Evolutionary conservation across 2,113 vertebrate genomes (phyloP), one percentile per base, ranked within the genome.

Genomic region (Struthidea cinerea): DNA sequence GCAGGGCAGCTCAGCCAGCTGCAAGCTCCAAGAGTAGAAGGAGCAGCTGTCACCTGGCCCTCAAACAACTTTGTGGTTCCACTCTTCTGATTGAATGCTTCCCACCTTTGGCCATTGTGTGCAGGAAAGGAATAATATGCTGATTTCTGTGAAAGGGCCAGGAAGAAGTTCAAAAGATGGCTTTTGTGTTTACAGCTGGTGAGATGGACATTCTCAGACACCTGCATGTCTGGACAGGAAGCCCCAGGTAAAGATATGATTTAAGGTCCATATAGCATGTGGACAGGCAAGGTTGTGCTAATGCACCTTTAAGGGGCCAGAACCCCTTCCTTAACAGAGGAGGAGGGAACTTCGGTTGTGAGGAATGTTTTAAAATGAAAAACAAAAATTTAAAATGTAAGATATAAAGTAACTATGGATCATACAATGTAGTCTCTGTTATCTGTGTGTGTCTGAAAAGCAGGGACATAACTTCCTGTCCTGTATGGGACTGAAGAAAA

Each of bases 101-200:
- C 35, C 7, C 16, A 37, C 20, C 26, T 19, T 56, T n/a, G 20
- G 42, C 59, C 0, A 0, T 53, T 61, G 56, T 39, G 35, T 50
- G 26, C 21, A 55, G 56, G 42, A 55, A 56, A 59, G 28, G 22
- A 75, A 7, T 49, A 24, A 50, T 52, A 7, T 35, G 52, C n/a
- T 68, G 19, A 19, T 67, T 77, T 33, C 47, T 67, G 16, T 74
- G 55, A 41, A 73, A 53, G 39, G 21, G 20, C 42, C n/a, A 9
- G 50, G n/a, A 74, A 57, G 42, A 57, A 10, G 60, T 59, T 84
- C 8, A 49, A 17, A 77, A 75, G 11, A 22, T 33, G 39, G 16
- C 28, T 87, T 88, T 64, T 74, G 32, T 41, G 33, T 83, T 92
- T 63, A 28, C 32, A 78, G 3, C 47, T 69, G 30, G 8, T 74